These are phyloP conservation scores for Eumacrocentrus americanus DNA, from an alignment of 2,888 invertebrate species.

Conservation along the genomic window DNA sequence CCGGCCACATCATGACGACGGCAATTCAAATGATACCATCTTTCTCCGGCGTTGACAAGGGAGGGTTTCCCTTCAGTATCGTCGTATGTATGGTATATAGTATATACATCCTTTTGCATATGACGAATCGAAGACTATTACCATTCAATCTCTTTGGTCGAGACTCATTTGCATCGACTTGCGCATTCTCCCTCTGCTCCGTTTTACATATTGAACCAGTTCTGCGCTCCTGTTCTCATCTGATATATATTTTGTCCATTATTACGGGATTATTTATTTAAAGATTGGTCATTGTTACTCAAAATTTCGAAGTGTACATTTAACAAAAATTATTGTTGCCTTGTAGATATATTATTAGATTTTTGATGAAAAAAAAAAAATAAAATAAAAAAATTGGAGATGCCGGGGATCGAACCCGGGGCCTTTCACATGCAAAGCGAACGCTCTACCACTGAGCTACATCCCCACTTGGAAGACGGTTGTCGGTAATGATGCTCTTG, in stretches of 20 bases:
- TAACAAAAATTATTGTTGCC: conserved; percentile 14
- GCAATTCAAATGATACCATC: conserved; percentile 56
- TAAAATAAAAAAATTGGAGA: conserved; percentile 69
- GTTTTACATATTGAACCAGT: conserved; percentile 33
- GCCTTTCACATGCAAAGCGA: conserved; percentile 99
- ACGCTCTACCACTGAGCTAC: conserved; percentile 99
- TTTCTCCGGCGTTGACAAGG: conserved; percentile 47
- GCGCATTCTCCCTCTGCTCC: conserved; percentile 42
- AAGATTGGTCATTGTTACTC: not conserved
- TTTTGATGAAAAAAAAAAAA: conserved; percentile 16
- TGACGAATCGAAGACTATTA: conserved; percentile 60
- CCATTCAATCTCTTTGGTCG: conserved; percentile 56
- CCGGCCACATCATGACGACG: conserved; percentile 40
- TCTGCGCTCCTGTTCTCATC: conserved; percentile 13
- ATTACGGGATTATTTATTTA: not conserved
- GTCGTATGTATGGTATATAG: conserved; percentile 36
- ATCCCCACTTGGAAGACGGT: too few relatives aligned
- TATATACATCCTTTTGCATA: conserved; percentile 50
- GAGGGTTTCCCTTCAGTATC: conserved; percentile 34
- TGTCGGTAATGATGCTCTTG: not conserved
- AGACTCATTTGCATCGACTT: conserved; percentile 51
- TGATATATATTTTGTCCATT: not conserved
- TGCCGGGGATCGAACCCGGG: conserved; percentile 99
- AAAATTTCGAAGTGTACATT: not conserved
- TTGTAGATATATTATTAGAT: too few relatives aligned